Conservation (phyloP, 1,140 invertebrate genomes). For the Aphelinus certus region DNA sequence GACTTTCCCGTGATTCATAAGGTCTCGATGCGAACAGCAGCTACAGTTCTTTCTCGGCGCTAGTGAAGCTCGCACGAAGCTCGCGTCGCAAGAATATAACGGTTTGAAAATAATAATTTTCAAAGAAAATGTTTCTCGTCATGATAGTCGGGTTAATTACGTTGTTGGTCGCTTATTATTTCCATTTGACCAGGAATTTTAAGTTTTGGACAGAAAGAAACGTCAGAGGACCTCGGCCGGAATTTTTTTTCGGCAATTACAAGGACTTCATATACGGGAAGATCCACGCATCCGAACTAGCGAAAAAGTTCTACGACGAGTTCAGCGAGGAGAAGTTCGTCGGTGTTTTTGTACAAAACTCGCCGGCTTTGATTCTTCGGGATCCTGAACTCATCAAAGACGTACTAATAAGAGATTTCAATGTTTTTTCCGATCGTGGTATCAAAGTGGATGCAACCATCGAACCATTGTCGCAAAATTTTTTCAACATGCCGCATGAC, state of each 20-base stretch:
- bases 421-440: constrained; percentile 53
- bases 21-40: no score
- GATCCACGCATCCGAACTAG: constrained; percentile 28
- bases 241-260: constrained; percentile 48
- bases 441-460: constrained; percentile 57
- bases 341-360: constrained; percentile 43
- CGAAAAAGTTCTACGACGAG: constrained; percentile 40
- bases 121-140: no score
- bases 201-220: constrained; percentile 51
- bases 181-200: background rate
- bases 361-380: constrained; percentile 56
- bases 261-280: constrained; percentile 32
- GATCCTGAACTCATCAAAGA: constrained; percentile 60
- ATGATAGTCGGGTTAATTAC: no score
- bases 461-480: constrained; percentile 64
- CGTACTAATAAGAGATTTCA: constrained; percentile 57
- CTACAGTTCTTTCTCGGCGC: no score
- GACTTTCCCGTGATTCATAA: no score
- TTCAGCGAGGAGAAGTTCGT: constrained; percentile 45
- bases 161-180: background rate
- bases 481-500: constrained; percentile 43
- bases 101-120: no score
- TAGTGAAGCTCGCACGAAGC: no score
- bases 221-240: constrained; percentile 45
- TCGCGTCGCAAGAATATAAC: no score